Evolutionary conservation across 2,888 invertebrate genomes (phyloP).

Genomic region (Agrotis clavis): DNA sequence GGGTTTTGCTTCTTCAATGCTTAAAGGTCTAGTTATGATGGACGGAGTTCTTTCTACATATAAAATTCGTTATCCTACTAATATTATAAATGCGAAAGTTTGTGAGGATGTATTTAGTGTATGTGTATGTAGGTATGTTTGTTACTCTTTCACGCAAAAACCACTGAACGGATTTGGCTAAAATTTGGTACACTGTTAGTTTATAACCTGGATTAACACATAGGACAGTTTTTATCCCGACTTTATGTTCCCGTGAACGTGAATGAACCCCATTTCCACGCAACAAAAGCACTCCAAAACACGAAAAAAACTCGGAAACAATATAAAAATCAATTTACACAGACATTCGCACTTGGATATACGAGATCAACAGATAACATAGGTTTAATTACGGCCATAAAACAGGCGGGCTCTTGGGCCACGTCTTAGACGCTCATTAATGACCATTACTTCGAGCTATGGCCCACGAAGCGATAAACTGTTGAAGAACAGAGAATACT

Average conservation of each 20-base stretch:
- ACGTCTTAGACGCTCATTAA: conserved; percentile 86
- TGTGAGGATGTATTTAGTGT: too few relatives aligned
- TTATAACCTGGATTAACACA: too few relatives aligned
- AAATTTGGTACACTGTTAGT: too few relatives aligned
- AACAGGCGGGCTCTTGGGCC: conserved; percentile 78
- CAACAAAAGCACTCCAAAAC: neutral
- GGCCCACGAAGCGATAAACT: conserved; percentile 77
- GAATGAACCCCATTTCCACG: neutral
- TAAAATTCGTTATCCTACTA: neutral
- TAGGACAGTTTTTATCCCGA: too few relatives aligned
- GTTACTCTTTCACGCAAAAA: too few relatives aligned
- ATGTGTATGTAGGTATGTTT: too few relatives aligned
- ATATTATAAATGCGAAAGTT: too few relatives aligned
- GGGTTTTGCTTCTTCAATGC: too few relatives aligned
- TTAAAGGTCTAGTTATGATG: neutral
- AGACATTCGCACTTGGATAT: conserved; percentile 76
- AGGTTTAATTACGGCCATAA: conserved; percentile 88
- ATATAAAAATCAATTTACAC: conserved; percentile 74
- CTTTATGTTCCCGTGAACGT: too few relatives aligned
- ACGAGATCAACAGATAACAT: conserved; percentile 80
- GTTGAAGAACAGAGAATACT: conserved; percentile 66
- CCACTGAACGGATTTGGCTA: too few relatives aligned
- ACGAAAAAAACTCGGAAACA: conserved; percentile 33
- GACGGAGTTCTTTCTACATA: neutral
- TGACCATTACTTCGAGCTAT: conserved; percentile 76